Base-by-base conservation (phyloP, 92 coral and sea anemone species). In the Porites lobata region DNA sequence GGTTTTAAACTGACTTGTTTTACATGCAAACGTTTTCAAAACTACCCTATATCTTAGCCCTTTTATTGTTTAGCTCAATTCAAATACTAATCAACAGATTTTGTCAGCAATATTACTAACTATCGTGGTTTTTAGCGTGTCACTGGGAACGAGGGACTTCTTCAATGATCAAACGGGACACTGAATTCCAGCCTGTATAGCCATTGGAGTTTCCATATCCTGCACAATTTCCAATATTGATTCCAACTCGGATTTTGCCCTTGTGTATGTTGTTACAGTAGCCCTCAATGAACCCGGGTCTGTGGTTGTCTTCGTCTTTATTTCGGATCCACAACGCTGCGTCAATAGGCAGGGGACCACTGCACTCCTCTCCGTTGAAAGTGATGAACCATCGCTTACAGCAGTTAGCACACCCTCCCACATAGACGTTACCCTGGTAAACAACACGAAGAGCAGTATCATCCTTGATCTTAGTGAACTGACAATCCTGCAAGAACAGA, bases 381-480 rank as follows among this genome's bases (percentile, higher is more conserved):
- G 89, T 89, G 43, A 89, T 83, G 14, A 83, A 89, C 92, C 92
- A 82, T 72, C 89, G 77, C 66, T 71, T 81, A 69, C 91, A 88
- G 51, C 88, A 87, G 1, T 4, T 0, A 9, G 7, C 1, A 29
- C 78, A 53, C 52, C 52, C 50, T 0, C 1, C 0, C 22, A 71
- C 0, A 56, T 71, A 58, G 0, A 62, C 0, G 61, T 71, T 82
- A 53, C 87, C 79, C 32, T 82, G 87, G 79, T 82, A 82, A 20
- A 82, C 87, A 51, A 82, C 87, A 58, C 79, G 87, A 9, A 82
- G 87, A 58, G 87, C 56, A 10, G 87, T 82, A 13, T 52, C 8
- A 32, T 57, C 57, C n/a, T 1, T 15, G 72, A 50, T 26, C 61
- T 82, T 82, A 12, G 66, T 70, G 15, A 82, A 71, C 69, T 20